Evolutionary conservation across 2,888 invertebrate genomes (phyloP).

Genomic region (Phortica magna): DNA sequence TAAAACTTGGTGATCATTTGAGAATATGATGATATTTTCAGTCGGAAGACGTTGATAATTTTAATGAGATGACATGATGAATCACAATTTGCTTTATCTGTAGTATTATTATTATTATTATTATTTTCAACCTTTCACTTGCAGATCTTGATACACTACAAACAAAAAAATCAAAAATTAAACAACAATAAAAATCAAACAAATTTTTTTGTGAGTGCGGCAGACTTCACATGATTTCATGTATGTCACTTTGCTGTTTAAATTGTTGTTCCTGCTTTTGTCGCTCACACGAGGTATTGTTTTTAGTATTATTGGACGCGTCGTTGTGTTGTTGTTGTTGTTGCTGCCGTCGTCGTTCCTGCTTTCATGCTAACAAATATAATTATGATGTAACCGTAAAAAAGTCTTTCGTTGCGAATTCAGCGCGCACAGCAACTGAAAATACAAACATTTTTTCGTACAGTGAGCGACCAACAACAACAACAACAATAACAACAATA

Average conservation of each 20-base stretch:
- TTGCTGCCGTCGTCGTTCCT: not conserved
- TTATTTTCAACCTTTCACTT: too few species aligned
- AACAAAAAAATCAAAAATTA: constrained; percentile 27
- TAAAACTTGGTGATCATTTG: too few species aligned
- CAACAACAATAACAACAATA: constrained; percentile 1
- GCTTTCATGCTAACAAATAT: not conserved
- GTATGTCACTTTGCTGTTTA: not conserved
- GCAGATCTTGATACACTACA: not conserved
- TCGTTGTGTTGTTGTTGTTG: not conserved
- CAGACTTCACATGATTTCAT: not conserved
- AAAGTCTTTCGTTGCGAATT: constrained; percentile 7
- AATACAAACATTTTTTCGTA: not conserved
- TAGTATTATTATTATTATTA: too few species aligned
- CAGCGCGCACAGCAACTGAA: not conserved
- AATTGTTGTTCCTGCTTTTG: not conserved
- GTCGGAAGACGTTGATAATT: too few species aligned
- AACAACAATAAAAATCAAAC: not conserved
- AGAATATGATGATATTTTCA: too few species aligned
- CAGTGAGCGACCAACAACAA: not conserved
- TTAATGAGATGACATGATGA: too few species aligned
- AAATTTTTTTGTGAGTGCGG: not conserved
- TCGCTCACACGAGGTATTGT: not conserved
- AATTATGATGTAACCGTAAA: constrained; percentile 28
- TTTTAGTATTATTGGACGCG: not conserved
- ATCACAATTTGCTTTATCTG: too few species aligned